Conservation (phyloP, 2,888 invertebrate genomes). For the Drosophila colorata region DNA sequence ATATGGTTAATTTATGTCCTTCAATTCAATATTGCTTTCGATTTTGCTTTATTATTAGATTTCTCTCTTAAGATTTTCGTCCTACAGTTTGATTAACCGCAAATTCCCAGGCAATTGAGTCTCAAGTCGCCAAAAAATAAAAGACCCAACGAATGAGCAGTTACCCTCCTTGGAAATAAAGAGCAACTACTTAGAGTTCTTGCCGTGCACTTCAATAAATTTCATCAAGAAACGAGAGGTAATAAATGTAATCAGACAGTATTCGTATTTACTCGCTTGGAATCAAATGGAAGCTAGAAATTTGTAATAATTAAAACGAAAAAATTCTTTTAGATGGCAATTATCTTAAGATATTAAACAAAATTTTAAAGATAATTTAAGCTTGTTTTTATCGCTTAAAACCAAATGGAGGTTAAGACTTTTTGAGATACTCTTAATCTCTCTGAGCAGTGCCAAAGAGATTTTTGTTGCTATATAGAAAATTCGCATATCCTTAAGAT, state of each 20-base stretch:
- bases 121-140: constrained; percentile 29
- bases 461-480: too few species aligned
- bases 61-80: constrained; percentile 9
- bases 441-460: too few species aligned
- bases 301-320: too few species aligned
- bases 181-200: constrained; percentile 7
- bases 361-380: too few species aligned
- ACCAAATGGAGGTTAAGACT: too few species aligned
- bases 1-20: constrained; percentile 70
- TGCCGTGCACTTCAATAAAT: constrained; percentile 34
- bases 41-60: constrained; percentile 44
- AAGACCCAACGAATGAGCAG: constrained; percentile 41
- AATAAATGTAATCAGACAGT: constrained; percentile 25
- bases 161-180: constrained; percentile 11
- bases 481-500: not conserved
- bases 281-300: not conserved
- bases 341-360: too few species aligned
- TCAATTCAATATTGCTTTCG: constrained; percentile 43
- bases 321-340: too few species aligned
- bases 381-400: too few species aligned
- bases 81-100: constrained; percentile 59
- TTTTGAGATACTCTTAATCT: too few species aligned
- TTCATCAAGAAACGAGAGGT: constrained; percentile 3
- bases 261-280: constrained; percentile 18
- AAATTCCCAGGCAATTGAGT: constrained; percentile 68